A percentile compares a stretch with the other conserved stretches of the same genome.
Evolutionary conservation across 2,888 invertebrate genomes (phyloP).

Genomic region (Coremacera marginata): DNA sequence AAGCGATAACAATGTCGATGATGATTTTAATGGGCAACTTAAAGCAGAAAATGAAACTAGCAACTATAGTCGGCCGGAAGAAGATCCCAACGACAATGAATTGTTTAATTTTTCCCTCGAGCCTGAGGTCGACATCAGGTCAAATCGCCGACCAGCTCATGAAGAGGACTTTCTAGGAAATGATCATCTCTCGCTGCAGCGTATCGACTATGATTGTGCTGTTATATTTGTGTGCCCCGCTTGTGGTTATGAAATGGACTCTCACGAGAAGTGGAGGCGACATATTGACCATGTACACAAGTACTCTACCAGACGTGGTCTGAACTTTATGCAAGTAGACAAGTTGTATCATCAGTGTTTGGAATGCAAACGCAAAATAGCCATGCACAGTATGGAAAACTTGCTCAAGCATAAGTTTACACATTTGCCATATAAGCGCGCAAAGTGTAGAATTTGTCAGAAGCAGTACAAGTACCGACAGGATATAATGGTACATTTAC

Average conservation of each 20-base stretch:
- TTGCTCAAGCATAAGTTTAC: slow-evolving; percentile 64
- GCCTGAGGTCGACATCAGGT: slow-evolving; percentile 48
- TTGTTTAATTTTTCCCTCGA: slow-evolving; percentile 60
- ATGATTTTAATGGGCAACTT: slow-evolving; percentile 19
- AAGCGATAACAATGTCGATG: slow-evolving; percentile 36
- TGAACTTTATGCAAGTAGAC: slow-evolving; percentile 61
- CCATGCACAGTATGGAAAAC: slow-evolving; percentile 64
- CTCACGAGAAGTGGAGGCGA: slow-evolving; percentile 62
- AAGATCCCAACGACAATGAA: slow-evolving; percentile 54
- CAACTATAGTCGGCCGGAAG: slow-evolving; percentile 21
- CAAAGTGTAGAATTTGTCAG: slow-evolving; percentile 61
- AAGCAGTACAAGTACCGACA: slow-evolving; percentile 64
- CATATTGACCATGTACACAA: slow-evolving; percentile 61
- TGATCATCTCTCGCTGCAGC: slow-evolving; percentile 43
- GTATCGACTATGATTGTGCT: slow-evolving; percentile 60
- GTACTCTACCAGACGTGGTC: slow-evolving; percentile 60
- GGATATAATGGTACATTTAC: slow-evolving; percentile 63
- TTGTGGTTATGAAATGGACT: slow-evolving; percentile 58
- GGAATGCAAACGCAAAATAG: slow-evolving; percentile 62
- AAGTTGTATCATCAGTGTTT: slow-evolving; percentile 62
- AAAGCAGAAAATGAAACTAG: slow-evolving; percentile 16
- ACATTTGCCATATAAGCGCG: slow-evolving; percentile 62
- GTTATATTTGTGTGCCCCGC: slow-evolving; percentile 64
- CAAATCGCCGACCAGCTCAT: background rate
- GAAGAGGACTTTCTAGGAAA: background rate